These are phyloP conservation scores for Leucoma salicis DNA, from an alignment of 2,888 invertebrate species.

Conservation along the genomic window DNA sequence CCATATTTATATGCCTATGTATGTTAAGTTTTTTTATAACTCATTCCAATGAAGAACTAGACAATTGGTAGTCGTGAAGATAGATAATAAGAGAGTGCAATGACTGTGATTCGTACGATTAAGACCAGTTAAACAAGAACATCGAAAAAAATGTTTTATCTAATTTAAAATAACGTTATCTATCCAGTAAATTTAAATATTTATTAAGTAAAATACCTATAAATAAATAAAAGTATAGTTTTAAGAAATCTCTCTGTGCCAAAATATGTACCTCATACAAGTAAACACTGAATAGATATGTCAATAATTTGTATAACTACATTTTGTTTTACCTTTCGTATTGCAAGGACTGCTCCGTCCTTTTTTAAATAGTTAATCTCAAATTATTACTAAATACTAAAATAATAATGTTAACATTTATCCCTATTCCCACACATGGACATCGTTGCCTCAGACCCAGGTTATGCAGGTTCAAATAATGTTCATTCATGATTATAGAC, in stretches of 20 bases:
- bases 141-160: conserved; percentile 79
- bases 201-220: conserved; percentile 67
- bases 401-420: background rate
- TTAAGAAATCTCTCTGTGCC: conserved; percentile 88
- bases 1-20: conserved; percentile 65
- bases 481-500: too few species aligned
- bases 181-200: conserved; percentile 56
- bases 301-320: conserved; percentile 61
- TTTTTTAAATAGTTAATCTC: background rate
- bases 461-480: too few species aligned
- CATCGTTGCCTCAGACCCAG: too few species aligned
- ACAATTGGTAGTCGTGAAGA: conserved; percentile 71
- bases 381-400: background rate
- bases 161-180: conserved; percentile 64
- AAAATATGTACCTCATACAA: conserved; percentile 91
- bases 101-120: conserved; percentile 81
- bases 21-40: conserved; percentile 56
- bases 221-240: conserved; percentile 72
- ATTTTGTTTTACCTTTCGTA: conserved; percentile 56
- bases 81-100: conserved; percentile 78
- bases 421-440: conserved; percentile 9
- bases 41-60: conserved; percentile 73
- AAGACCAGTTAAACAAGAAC: conserved; percentile 81
- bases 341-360: background rate
- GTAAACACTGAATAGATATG: conserved; percentile 76